Base-by-base conservation (phyloP, 2,113 vertebrate genomes). In the Rattus rattus region DNA sequence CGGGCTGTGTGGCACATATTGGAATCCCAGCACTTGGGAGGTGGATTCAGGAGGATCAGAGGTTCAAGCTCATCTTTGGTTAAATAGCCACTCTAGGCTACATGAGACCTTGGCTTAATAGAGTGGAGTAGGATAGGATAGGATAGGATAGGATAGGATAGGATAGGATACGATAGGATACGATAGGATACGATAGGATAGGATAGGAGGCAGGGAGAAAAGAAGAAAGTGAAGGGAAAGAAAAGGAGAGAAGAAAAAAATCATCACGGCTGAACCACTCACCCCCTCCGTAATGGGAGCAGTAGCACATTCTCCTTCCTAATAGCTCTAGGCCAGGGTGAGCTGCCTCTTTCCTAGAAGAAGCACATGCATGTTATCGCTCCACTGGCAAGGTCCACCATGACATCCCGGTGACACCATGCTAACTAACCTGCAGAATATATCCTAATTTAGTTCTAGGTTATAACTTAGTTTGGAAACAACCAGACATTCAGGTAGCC, bases 291-390 rank as follows among this genome's bases (percentile, higher is more conserved):
- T 12, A 33, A 49, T 59, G 12, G 49, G 24, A 91, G 26, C 63
- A 39, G 11, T 10, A 7, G 73, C 4, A 5, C 26, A 1, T 22
- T 20, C 26, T 1, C 0, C 30, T 70, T 77, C 70, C 1, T 0
- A 47, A 14, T 47, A 20, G n/a, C 30, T 9, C 59, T 39, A 52
- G 20, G 47, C 47, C 12, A 11, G 8, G 16, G 3, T 65, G 9
- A 76, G 54, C 69, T 36, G 2, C 24, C 3, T 9, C 52, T 17
- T 72, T 30, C 83, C 30, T 79, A 79, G 61, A 69, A 69, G 16
- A n/a, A 61, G 1, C 22, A 33, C 59, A 33, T 16, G 9, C 2
- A 47, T 1, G 30, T 14, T n/a, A 2, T 49, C 3, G 30, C 2
- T 67, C 43, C 1, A 0, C 47, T 81, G 39, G 3, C 10, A 52